These are phyloP conservation scores for Cephalotes varians DNA, from an alignment of 2,888 invertebrate species.

Conservation along the genomic window DNA sequence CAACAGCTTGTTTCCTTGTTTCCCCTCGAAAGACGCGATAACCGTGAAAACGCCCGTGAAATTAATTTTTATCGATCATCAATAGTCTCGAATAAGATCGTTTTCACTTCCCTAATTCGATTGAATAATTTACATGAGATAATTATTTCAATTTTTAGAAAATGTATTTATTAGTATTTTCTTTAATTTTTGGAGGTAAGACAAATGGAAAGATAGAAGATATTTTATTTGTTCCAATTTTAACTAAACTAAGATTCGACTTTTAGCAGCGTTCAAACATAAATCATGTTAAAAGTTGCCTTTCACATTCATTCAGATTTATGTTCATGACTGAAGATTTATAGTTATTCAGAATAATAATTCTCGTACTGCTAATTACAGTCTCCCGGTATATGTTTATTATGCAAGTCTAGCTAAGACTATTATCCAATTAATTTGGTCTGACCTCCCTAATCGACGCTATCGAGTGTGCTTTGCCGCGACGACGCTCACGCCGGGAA, in stretches of 20 bases:
- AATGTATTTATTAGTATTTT: background rate
- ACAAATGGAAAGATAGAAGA: background rate
- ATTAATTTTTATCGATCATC: constrained; percentile 62
- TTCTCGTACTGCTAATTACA: constrained; percentile 21
- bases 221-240: background rate
- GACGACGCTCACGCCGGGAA: constrained; percentile 19
- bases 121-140: background rate
- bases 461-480: constrained; percentile 15
- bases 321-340: background rate
- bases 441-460: constrained; percentile 26
- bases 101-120: background rate
- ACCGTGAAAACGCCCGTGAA: constrained; percentile 69
- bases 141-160: background rate
- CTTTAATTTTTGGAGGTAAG: background rate
- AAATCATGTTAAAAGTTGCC: constrained; percentile 1
- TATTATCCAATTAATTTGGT: constrained; percentile 48
- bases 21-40: constrained; percentile 46
- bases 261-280: background rate
- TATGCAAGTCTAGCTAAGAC: constrained; percentile 29
- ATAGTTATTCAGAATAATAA: constrained; percentile 11
- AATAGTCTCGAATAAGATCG: background rate
- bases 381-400: background rate
- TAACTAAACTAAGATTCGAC: background rate
- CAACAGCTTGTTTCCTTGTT: constrained; percentile 68
- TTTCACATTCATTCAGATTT: constrained; percentile 12